Evolutionary conservation across 2,113 vertebrate genomes (phyloP).

Genomic region (Ameiurus melas): DNA sequence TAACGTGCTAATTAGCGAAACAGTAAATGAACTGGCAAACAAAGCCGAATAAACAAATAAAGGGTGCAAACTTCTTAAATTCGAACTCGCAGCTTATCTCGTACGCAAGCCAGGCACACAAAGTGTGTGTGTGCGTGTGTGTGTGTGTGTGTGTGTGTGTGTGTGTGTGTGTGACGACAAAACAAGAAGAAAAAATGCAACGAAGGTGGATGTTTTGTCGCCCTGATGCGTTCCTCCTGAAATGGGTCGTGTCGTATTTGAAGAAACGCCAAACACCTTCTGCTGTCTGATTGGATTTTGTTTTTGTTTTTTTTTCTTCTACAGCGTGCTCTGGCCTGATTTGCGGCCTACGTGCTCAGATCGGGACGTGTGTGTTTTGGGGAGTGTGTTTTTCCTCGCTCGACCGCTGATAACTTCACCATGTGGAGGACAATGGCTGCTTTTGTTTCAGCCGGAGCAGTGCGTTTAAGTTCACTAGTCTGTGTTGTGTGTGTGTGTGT

Average conservation of each 20-base stretch:
- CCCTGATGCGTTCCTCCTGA: background rate
- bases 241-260: background rate
- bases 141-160: background rate
- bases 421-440: slow-evolving; percentile 67
- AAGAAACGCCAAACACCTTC: background rate
- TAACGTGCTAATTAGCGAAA: background rate
- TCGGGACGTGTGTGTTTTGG: slow-evolving; percentile 58
- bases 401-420: slow-evolving; percentile 67
- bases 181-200: background rate
- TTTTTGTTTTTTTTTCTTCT: background rate
- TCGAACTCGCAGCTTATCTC: background rate
- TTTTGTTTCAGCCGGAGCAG: slow-evolving; percentile 64
- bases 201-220: background rate
- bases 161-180: background rate
- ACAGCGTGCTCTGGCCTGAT: slow-evolving; percentile 67
- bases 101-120: background rate
- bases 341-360: slow-evolving; percentile 59
- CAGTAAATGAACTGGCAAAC: background rate
- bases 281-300: background rate
- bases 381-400: slow-evolving; percentile 45
- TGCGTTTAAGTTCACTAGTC: slow-evolving; percentile 53
- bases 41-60: background rate
- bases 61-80: background rate
- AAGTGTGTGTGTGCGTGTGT: background rate
- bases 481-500: slow-evolving; percentile 29